Evolutionary conservation across 2,113 vertebrate genomes (phyloP).

Genomic region (Meriones unguiculatus): DNA sequence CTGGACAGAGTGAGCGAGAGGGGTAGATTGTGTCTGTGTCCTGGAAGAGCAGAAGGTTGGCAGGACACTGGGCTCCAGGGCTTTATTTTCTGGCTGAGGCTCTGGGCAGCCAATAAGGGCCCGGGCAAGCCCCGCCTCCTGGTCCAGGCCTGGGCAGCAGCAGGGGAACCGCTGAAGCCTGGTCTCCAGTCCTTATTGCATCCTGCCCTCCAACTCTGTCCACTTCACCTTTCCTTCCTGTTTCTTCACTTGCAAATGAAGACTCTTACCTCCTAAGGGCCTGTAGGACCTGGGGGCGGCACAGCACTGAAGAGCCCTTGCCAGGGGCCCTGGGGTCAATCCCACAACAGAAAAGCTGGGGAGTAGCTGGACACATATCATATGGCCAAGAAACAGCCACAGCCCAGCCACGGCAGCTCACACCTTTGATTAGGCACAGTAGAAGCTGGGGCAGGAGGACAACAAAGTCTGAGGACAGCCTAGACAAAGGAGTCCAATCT

Average conservation of each 20-base stretch:
- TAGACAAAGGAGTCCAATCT: background rate
- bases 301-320: background rate
- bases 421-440: too few relatives aligned
- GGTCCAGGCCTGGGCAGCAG: background rate
- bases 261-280: too few relatives aligned
- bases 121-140: background rate
- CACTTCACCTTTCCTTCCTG: too few relatives aligned
- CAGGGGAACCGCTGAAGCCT: background rate
- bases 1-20: background rate
- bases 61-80: accelerated
- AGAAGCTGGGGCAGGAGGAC: background rate
- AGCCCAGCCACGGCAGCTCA: background rate
- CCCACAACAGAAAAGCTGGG: background rate
- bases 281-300: accelerated
- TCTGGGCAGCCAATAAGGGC: conserved; percentile 45
- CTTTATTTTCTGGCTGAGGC: conserved; percentile 67
- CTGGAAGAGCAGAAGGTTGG: background rate
- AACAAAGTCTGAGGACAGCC: background rate
- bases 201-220: background rate
- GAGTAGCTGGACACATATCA: background rate
- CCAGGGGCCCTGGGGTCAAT: background rate
- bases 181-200: background rate
- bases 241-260: background rate
- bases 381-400: background rate
- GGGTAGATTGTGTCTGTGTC: background rate